phyloP scores from a whole-genome alignment of 2,888 invertebrate species.

The Mesorhabditis spiculigera region DNA sequence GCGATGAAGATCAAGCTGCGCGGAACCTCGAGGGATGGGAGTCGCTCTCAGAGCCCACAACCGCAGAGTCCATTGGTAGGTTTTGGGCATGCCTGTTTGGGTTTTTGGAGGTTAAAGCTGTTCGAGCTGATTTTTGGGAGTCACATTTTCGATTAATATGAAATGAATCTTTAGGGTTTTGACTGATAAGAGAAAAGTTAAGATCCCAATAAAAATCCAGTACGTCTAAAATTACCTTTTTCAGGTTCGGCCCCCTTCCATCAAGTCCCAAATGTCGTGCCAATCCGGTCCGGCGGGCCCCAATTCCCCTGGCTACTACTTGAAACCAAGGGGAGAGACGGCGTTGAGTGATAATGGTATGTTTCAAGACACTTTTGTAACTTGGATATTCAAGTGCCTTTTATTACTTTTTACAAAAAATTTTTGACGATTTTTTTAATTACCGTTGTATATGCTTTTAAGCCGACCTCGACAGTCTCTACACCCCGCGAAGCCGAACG shows the following conservation, averaged over 20 bases:
- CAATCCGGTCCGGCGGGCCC: constrained; percentile 56
- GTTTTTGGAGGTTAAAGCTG: background rate
- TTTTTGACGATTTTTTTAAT: too few relatives aligned
- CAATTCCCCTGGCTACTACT: constrained; percentile 53
- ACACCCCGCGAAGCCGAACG: constrained; percentile 41
- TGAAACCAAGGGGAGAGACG: constrained; percentile 50
- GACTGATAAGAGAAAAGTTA: too few relatives aligned
- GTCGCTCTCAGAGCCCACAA: constrained; percentile 52
- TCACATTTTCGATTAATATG: too few relatives aligned
- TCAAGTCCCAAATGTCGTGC: constrained; percentile 54
- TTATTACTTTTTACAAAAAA: constrained; percentile 45
- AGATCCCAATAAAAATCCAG: too few relatives aligned
- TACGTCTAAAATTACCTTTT: too few relatives aligned
- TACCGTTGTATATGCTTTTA: too few relatives aligned
- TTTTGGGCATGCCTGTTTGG: background rate
- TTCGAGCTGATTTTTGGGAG: too few relatives aligned
- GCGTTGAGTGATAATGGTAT: constrained; percentile 54
- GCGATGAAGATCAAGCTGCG: constrained; percentile 55
- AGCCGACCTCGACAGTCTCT: constrained; percentile 32
- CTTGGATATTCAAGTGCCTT: too few relatives aligned
- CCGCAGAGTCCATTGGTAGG: constrained; percentile 52
- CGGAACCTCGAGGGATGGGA: constrained; percentile 51
- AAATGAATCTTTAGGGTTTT: too few relatives aligned
- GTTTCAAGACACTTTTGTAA: too few relatives aligned
- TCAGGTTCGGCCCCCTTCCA: constrained; percentile 56